These are phyloP conservation scores for Ornithoptera priamus DNA, from an alignment of 2,888 invertebrate species.

Conservation along the genomic window DNA sequence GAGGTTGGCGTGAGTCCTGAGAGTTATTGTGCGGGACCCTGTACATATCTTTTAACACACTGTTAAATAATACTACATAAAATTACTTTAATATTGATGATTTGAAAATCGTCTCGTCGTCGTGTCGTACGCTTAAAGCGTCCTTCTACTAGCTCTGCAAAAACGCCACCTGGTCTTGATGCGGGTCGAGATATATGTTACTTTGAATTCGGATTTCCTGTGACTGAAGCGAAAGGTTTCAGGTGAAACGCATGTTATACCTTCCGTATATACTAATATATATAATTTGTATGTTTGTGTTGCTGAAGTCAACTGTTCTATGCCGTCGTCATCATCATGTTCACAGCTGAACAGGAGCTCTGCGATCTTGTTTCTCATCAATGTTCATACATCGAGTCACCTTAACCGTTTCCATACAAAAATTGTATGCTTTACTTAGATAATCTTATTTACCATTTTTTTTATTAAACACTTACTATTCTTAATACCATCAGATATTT, in stretches of 20 bases:
- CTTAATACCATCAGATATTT: too few species aligned
- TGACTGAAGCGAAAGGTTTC: background rate
- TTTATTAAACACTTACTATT: too few species aligned
- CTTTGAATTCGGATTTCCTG: slow-evolving; percentile 20
- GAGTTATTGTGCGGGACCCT: too few species aligned
- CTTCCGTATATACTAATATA: background rate
- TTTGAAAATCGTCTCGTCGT: slow-evolving; percentile 4
- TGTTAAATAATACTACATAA: background rate
- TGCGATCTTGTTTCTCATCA: too few species aligned
- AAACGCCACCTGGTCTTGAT: slow-evolving; percentile 23
- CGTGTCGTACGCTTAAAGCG: slow-evolving; percentile 12
- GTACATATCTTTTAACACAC: too few species aligned
- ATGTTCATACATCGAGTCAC: too few species aligned
- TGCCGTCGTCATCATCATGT: background rate
- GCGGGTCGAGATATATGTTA: slow-evolving; percentile 20
- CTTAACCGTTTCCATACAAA: too few species aligned
- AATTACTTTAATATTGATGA: background rate
- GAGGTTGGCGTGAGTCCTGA: too few species aligned
- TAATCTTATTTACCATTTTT: too few species aligned
- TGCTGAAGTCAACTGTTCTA: background rate
- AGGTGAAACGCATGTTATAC: background rate
- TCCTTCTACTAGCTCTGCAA: slow-evolving; percentile 10
- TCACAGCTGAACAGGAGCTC: too few species aligned
- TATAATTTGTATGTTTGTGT: background rate
- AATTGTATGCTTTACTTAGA: too few species aligned